These are phyloP conservation scores for Protaetia brevitarsis DNA, from an alignment of 1,140 invertebrate genomes.

Conservation along the genomic window DNA sequence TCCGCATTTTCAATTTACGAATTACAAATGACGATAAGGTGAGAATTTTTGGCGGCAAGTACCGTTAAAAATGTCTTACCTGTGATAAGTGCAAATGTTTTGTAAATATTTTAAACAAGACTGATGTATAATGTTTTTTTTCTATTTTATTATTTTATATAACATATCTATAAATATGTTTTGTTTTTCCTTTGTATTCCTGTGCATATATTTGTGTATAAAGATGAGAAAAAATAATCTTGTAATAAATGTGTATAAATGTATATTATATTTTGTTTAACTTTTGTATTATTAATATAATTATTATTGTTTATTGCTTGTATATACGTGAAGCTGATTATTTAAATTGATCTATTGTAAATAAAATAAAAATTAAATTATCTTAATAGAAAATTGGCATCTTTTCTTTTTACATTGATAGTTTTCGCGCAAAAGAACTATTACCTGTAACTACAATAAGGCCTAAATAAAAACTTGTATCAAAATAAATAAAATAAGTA, in stretches of 20 bases:
- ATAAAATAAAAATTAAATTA: conserved; percentile 1
- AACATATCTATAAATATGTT: conserved; percentile 10
- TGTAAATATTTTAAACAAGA: conserved; percentile 22
- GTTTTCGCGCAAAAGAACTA: too few species aligned
- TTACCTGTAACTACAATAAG: too few species aligned
- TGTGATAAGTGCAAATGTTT: conserved; percentile 12
- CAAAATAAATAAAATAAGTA: too few species aligned
- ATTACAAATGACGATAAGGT: too few species aligned
- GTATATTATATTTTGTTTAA: not conserved
- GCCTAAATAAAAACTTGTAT: too few species aligned
- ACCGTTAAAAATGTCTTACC: not conserved
- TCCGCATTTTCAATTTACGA: conserved; percentile 34
- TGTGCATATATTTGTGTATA: not conserved
- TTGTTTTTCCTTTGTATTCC: conserved; percentile 1
- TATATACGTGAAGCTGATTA: not conserved
- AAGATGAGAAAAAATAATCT: not conserved
- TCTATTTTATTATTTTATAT: conserved; percentile 8
- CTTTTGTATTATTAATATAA: not conserved
- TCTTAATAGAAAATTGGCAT: conserved; percentile 5
- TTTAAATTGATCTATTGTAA: conserved; percentile 7
- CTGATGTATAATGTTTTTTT: conserved; percentile 24
- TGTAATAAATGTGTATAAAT: not conserved
- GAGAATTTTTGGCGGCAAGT: not conserved
- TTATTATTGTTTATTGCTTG: conserved; percentile 8
- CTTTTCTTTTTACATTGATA: too few species aligned